phyloP scores from a whole-genome alignment of 2,113 vertebrate species.

The Craseonycteris thonglongyai region DNA sequence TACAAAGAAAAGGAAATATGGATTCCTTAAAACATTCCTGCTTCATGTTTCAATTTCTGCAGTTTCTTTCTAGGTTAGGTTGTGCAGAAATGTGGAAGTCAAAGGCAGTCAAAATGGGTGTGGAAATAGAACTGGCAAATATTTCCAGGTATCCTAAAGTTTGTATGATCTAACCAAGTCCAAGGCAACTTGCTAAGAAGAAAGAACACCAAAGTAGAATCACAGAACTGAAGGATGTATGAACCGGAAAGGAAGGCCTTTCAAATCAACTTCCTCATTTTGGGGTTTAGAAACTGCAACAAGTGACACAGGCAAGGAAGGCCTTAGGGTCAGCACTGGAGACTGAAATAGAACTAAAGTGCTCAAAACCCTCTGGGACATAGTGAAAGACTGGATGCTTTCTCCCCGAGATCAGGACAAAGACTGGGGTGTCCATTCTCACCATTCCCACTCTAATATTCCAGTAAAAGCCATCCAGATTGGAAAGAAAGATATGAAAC shows the following conservation, averaged over 20 bases:
- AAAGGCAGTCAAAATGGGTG: background rate
- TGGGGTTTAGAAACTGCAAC: background rate
- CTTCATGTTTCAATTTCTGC: background rate
- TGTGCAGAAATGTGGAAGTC: background rate
- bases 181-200: background rate
- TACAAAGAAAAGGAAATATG: background rate
- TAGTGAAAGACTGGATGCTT: background rate
- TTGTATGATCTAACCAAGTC: fast-evolving
- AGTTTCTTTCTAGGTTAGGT: background rate
- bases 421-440: background rate
- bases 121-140: background rate
- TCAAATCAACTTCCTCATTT: background rate
- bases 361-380: background rate
- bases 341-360: background rate
- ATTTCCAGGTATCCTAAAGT: background rate
- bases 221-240: fast-evolving
- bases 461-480: background rate
- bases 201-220: background rate
- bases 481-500: background rate
- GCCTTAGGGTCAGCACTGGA: background rate
- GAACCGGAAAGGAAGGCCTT: background rate
- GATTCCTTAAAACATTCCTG: background rate
- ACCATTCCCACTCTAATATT: background rate
- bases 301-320: background rate
- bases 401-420: too few relatives aligned